Evolutionary conservation across 2,888 invertebrate species (phyloP).

Genomic region (Gortyna flavago): DNA sequence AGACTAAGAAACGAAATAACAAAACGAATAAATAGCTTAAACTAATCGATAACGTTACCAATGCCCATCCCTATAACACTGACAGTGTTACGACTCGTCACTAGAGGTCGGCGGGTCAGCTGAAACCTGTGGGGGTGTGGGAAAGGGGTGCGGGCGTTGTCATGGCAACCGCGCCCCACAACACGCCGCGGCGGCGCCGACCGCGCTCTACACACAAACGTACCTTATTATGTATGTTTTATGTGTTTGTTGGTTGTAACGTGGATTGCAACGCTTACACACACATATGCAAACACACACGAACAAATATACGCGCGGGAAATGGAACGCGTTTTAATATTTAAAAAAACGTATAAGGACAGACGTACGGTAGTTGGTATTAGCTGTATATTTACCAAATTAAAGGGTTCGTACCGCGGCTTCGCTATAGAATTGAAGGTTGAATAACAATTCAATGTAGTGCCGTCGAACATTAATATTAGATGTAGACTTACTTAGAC

Average conservation of each 20-base stretch:
- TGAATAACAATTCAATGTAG: constrained; percentile 53
- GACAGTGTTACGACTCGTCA: constrained; percentile 85
- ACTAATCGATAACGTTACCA: constrained; percentile 43
- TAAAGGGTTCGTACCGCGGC: constrained; percentile 49
- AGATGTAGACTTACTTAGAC: constrained; percentile 32
- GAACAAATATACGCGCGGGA: constrained; percentile 75
- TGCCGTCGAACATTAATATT: constrained; percentile 39
- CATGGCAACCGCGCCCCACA: constrained; percentile 87
- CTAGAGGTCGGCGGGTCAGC: constrained; percentile 88
- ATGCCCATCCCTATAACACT: constrained; percentile 75
- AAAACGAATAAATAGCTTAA: constrained; percentile 12
- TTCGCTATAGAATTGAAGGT: constrained; percentile 29
- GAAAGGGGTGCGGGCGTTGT: constrained; percentile 76
- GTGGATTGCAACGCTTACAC: constrained; percentile 77
- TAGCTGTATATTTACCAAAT: constrained; percentile 61
- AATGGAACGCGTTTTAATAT: constrained; percentile 83
- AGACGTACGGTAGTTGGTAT: constrained; percentile 55
- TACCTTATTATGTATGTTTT: constrained; percentile 81
- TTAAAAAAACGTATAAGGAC: constrained; percentile 79
- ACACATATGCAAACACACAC: constrained; percentile 58
- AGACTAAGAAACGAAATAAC: constrained; percentile 2
- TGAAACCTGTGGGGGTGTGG: constrained; percentile 75
- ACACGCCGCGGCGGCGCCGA: constrained; percentile 88
- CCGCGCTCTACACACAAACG: constrained; percentile 76
- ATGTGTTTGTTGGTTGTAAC: constrained; percentile 82